Percentiles rank a stretch among this genome's conserved stretches.
Conservation (phyloP, 2,113 vertebrate species). For the Perca flavescens region DNA sequence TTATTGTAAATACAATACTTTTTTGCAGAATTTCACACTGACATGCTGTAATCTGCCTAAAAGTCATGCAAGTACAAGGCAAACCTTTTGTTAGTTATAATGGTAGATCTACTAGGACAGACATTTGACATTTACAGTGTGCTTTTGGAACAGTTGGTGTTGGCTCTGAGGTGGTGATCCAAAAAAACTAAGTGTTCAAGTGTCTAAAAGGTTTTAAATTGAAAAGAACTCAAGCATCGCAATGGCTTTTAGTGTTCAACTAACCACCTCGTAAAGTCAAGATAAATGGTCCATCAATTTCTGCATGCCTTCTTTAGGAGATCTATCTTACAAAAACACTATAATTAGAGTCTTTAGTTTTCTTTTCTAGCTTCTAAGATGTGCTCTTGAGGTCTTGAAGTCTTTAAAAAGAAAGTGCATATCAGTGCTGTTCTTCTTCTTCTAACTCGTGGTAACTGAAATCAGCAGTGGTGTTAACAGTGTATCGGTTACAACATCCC, state of each 20-base stretch:
- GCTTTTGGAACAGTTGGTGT: background rate
- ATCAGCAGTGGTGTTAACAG: background rate
- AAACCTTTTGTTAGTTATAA: background rate
- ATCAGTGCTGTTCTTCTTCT: background rate
- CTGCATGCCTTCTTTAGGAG: background rate
- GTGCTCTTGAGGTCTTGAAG: conserved; percentile 29
- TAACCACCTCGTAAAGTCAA: background rate
- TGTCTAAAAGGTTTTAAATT: background rate
- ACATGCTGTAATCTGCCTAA: conserved; percentile 8
- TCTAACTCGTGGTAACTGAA: background rate
- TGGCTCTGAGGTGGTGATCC: background rate
- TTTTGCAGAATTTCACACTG: background rate
- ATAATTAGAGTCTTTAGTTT: background rate
- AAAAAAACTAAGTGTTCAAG: background rate
- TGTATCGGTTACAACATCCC: background rate
- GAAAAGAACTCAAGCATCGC: background rate
- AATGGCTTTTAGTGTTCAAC: background rate
- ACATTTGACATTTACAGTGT: background rate
- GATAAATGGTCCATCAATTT: background rate
- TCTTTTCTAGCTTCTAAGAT: background rate
- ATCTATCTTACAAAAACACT: background rate
- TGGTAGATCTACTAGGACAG: background rate
- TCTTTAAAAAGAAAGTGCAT: conserved; percentile 15
- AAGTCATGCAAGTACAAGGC: background rate
- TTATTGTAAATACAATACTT: background rate